These are phyloP conservation scores for Euspilapteryx auroguttella DNA, from an alignment of 2,888 invertebrate species.

Conservation along the genomic window DNA sequence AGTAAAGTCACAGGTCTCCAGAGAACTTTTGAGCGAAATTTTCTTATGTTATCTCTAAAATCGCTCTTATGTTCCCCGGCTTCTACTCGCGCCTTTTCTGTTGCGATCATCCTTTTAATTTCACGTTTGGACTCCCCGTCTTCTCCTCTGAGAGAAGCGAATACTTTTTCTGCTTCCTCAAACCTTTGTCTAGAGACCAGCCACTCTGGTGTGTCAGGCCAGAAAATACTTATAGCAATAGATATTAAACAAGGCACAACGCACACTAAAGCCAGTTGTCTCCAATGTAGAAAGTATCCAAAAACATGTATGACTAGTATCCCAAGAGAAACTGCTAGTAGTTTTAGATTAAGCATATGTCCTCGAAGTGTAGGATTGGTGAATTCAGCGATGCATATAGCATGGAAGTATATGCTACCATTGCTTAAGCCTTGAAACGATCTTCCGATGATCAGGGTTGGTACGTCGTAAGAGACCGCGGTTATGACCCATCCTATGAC, in stretches of 20 bases:
- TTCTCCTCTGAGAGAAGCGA: neutral
- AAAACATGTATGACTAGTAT: constrained; percentile 1
- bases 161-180: constrained; percentile 2
- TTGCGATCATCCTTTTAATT: neutral
- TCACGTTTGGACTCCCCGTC: constrained; percentile 1
- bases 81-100: neutral
- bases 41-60: neutral
- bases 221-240: neutral
- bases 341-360: neutral
- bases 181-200: constrained; percentile 1
- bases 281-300: constrained; percentile 4
- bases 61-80: neutral
- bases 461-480: neutral
- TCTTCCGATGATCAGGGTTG: neutral
- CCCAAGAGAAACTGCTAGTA: constrained; percentile 1
- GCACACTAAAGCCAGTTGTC: neutral
- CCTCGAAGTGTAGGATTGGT: constrained; percentile 1
- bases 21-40: constrained; percentile 4
- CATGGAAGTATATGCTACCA: constrained; percentile 1
- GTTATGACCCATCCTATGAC: constrained; percentile 1
- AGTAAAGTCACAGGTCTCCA: constrained; percentile 6
- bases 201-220: constrained; percentile 2
- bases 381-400: constrained; percentile 2
- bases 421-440: neutral
- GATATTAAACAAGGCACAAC: neutral